phyloP scores from a whole-genome alignment of 2,888 invertebrate genomes.

The Hetaerina titia region DNA sequence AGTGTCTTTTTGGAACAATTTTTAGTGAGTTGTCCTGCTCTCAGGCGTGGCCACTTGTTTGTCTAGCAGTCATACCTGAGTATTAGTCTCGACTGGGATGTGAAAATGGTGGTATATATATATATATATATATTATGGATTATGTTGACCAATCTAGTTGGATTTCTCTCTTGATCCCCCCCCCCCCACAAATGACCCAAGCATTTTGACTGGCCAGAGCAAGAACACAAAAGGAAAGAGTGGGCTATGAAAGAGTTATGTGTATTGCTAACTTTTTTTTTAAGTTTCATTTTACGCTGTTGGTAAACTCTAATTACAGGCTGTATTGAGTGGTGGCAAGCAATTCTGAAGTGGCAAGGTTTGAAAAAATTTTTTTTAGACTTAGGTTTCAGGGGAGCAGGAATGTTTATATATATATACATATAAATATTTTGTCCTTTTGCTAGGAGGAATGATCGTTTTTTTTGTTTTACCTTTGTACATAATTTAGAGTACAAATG shows the following conservation, averaged over 20 bases:
- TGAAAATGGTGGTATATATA: slow-evolving; percentile 14
- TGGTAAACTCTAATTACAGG: neutral
- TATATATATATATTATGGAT: neutral
- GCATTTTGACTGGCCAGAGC: slow-evolving; percentile 7
- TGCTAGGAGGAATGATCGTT: slow-evolving; percentile 29
- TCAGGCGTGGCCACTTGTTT: neutral
- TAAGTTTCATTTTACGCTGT: slow-evolving; percentile 14
- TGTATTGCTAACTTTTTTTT: slow-evolving; percentile 9
- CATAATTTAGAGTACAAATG: slow-evolving; percentile 66
- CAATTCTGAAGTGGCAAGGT: slow-evolving; percentile 37
- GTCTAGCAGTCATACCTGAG: slow-evolving; percentile 26
- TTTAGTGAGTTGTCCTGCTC: neutral
- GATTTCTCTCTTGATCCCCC: neutral
- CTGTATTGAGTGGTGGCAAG: slow-evolving; percentile 40
- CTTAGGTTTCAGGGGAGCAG: slow-evolving; percentile 55
- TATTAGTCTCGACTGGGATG: slow-evolving; percentile 18
- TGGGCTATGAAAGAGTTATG: neutral
- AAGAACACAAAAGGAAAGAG: neutral
- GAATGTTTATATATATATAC: slow-evolving; percentile 42
- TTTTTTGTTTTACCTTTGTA: slow-evolving; percentile 61
- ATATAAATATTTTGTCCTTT: slow-evolving; percentile 54
- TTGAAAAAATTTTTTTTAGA: slow-evolving; percentile 36
- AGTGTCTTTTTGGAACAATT: slow-evolving; percentile 18
- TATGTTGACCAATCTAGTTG: neutral
- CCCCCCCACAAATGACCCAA: slow-evolving; percentile 18